phyloP scores from a whole-genome alignment of 2,113 vertebrate species.

The Progne subis region DNA sequence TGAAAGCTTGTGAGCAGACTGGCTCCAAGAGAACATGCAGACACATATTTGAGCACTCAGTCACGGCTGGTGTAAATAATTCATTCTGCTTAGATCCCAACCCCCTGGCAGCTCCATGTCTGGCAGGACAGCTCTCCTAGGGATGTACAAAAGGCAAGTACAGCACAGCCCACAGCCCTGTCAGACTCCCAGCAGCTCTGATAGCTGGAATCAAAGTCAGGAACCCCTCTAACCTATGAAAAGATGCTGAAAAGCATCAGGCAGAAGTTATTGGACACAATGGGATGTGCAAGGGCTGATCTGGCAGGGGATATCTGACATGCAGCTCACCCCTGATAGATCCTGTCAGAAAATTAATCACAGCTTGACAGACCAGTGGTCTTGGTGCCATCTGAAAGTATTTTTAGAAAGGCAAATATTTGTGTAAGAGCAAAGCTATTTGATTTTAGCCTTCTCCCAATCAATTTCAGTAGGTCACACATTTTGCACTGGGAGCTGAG shows the following conservation, averaged over 20 bases:
- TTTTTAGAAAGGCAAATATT: background rate
- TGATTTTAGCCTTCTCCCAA: background rate
- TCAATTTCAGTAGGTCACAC: background rate
- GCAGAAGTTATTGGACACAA: background rate
- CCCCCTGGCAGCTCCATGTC: background rate
- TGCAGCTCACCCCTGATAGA: background rate
- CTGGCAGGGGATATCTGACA: background rate
- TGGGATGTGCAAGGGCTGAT: background rate
- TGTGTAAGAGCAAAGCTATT: background rate
- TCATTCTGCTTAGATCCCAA: background rate
- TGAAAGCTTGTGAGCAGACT: background rate
- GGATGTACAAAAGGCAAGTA: background rate
- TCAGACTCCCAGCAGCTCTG: background rate
- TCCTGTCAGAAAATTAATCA: background rate
- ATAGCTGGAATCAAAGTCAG: background rate
- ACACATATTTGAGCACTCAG: background rate
- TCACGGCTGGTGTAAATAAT: background rate
- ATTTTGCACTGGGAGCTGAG: background rate
- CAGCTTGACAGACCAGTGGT: background rate
- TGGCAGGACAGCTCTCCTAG: background rate
- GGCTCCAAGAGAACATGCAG: background rate
- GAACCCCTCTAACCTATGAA: rapidly evolving
- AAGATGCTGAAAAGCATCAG: background rate
- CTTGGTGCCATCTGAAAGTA: background rate
- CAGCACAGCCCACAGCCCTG: background rate